Evolutionary conservation across 2,797 vertebrate species (phyloP), one percentile per base, ranked within the genome.

Genomic region (Columba guinea): DNA sequence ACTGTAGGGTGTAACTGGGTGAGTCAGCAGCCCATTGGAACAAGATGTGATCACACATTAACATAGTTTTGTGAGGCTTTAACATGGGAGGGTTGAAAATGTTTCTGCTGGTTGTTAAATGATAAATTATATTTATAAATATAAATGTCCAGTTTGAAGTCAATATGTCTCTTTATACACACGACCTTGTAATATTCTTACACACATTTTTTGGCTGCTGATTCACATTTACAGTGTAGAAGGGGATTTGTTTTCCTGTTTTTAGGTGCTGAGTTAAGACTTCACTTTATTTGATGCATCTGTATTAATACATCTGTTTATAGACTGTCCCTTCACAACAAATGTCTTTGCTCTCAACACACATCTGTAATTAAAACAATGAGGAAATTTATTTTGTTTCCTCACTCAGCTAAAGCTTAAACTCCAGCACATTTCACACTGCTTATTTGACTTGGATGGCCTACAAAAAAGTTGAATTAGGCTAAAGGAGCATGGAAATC

Each of bases 1-100:
- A 69, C 14, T 91, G 28, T 46, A 95, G 96, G 95, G 93, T 93
- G 87, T 97, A 93, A 96, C 90, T 93, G 68, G 4, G 26, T 95
- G 94, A 96, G 76, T 97, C 96, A 97, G 14, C 82, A 93, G 75
- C 83, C 77, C 62, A 41, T 83, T 85, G 46, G 67, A 91, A 93
- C 75, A 83, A 49, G 80, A 88, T 58, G 79, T 89, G 41, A 80
- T 96, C 65, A 48, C 3, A 2, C 39, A 56, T 35, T 34, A 87
- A 91, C 52, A 84, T 44, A 76, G 52, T 75, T 94, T 44, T 80
- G 53, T 58, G 51, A 93, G 20, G 56, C 60, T 86, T 93, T 73
- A 69, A 56, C 49, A 24, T 85, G 67, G 58, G 46, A 75, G 18
- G 20, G 8, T 70, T 94, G 24, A 68, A 91, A 91, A 67, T 49